Evolutionary conservation across 2,113 vertebrate species (phyloP).

Genomic region (Pristiophorus japonicus): DNA sequence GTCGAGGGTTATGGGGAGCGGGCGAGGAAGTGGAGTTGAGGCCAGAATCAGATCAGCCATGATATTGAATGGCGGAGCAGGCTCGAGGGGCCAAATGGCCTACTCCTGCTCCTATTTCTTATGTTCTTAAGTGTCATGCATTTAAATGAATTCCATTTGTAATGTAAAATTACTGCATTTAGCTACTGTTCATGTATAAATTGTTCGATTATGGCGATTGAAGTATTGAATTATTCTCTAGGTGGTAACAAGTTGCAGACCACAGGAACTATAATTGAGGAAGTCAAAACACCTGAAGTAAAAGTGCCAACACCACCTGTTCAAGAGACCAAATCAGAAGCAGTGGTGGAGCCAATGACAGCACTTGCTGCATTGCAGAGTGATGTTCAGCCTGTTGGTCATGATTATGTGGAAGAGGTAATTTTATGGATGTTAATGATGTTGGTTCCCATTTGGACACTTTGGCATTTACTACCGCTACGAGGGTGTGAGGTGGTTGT

Average conservation of each 20-base stretch:
- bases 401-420: conserved; percentile 98
- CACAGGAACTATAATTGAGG: conserved; percentile 66
- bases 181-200: neutral
- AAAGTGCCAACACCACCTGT: conserved; percentile 60
- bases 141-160: neutral
- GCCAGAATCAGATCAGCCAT: too few species aligned
- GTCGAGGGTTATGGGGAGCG: too few species aligned
- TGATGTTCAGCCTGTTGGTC: conserved; percentile 93
- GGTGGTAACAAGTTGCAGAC: conserved; percentile 89
- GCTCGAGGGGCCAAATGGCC: too few species aligned
- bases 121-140: neutral
- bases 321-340: conserved; percentile 69
- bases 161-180: neutral
- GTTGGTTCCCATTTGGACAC: neutral
- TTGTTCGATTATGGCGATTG: neutral
- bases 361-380: conserved; percentile 84
- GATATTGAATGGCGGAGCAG: too few species aligned
- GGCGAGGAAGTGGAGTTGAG: too few species aligned
- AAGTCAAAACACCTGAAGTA: conserved; percentile 68
- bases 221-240: conserved; percentile 47
- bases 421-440: neutral
- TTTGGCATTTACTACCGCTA: neutral
- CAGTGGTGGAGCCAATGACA: conserved; percentile 65
- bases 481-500: neutral
- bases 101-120: too few species aligned